Evolutionary conservation across 2,888 invertebrate species (phyloP), one percentile per base, ranked within the genome.

Genomic region (Villa cingulata): DNA sequence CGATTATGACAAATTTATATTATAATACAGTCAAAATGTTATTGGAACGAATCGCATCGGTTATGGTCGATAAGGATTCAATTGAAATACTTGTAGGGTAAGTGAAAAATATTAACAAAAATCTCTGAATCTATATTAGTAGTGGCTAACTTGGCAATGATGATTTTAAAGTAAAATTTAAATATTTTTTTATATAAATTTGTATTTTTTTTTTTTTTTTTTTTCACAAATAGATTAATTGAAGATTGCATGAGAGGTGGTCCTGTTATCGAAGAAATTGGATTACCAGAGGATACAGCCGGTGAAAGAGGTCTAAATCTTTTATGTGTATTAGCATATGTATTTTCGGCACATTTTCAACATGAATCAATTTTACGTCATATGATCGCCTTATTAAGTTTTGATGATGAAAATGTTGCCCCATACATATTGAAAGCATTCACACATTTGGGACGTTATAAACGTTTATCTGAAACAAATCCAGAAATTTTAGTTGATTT

Each of bases 11-110:
- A 3, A 94, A 95, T 70, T 71, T 91, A 34, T 90, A 95, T 67
- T 95, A 95, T 72, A 92, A 91, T 65, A 92, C 91, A 1, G 87
- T 96, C 37, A 96, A 96, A 72, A 90, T 90, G 81, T 69, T 97
- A 41, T 71, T 97, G 48, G 96, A 96, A 68, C 77, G 96, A 49
- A 86, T 94, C 15, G 94, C 94, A 53, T 94, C 92, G 0, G 92
- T 97, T 6, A 90, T 96, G 86, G 86, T 97, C 14, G 97, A 97
- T 65, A 83, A 83, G 58, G 84, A 86, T 53, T 86, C 94, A 0
- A 76, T 95, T 57, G 78, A 83, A 53, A 80, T 87, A 60, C 70
- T 83, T 19, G 75, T 81, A 14, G 70, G 72, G 46, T 77, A 72
- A 53, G 72, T 70, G 15, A 12, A 37, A 15, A 18, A 23, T 23